Percentiles rank a stretch among this genome's conserved stretches.
These are phyloP conservation scores for Protonibea diacanthus DNA, from an alignment of 2,797 vertebrate genomes.

Conservation along the genomic window DNA sequence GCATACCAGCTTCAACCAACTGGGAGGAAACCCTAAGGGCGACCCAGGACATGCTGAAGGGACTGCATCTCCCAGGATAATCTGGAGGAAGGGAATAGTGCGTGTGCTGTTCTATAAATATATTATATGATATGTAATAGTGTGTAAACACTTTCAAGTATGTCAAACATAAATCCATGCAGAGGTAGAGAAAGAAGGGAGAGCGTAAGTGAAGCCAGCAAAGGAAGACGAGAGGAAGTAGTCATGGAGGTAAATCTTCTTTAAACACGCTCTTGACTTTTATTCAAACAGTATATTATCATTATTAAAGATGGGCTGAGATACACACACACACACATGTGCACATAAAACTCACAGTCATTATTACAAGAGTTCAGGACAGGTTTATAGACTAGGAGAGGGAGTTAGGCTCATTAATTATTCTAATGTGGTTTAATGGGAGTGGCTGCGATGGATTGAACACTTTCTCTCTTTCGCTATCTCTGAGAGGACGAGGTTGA, in stretches of 20 bases:
- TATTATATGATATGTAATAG: constrained; percentile 48
- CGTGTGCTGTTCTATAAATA: constrained; percentile 36
- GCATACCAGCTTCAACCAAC: constrained; percentile 36
- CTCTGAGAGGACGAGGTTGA: constrained; percentile 56
- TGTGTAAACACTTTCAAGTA: constrained; percentile 42
- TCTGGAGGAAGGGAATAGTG: constrained; percentile 29
- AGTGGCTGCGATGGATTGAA: constrained; percentile 62
- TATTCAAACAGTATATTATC: constrained; percentile 71
- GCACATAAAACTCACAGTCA: constrained; percentile 67
- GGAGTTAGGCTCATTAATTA: constrained; percentile 80
- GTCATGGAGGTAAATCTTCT: constrained; percentile 63
- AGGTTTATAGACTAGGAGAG: constrained; percentile 78
- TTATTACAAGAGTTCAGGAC: constrained; percentile 71
- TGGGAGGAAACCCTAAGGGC: constrained; percentile 44
- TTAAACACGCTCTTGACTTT: constrained; percentile 69
- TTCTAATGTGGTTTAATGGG: constrained; percentile 79
- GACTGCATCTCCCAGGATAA: constrained; percentile 45
- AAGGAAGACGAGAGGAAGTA: constrained; percentile 49
- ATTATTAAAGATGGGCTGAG: constrained; percentile 64
- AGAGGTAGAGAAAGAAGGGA: constrained; percentile 27
- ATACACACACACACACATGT: constrained; percentile 27
- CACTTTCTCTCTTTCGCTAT: constrained; percentile 52
- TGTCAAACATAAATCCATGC: constrained; percentile 45
- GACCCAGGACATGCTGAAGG: constrained; percentile 46
- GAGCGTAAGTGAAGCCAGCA: constrained; percentile 36